phyloP scores from a whole-genome alignment of 2,888 invertebrate genomes.

The Rhagonycha lutea region DNA sequence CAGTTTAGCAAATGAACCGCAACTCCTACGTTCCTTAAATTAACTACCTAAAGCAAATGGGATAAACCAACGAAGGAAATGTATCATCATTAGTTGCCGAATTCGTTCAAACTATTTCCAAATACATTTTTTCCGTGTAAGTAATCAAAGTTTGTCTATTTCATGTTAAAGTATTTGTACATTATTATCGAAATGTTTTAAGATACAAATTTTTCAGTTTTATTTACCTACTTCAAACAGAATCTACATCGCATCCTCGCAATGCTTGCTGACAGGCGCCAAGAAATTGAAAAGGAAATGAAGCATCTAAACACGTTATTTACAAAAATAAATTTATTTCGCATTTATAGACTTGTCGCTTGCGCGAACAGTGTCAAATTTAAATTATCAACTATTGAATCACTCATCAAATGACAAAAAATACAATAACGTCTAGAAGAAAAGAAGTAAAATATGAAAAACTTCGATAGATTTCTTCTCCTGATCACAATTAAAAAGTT shows the following conservation, averaged over 20 bases:
- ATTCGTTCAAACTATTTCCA: not conserved
- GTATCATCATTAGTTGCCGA: not conserved
- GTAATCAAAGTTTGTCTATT: not conserved
- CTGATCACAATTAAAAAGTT: no score
- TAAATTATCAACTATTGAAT: not conserved
- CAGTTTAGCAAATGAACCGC: not conserved
- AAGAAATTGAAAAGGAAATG: constrained; percentile 14
- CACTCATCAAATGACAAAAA: not conserved
- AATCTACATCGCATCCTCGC: not conserved
- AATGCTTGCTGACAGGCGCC: not conserved
- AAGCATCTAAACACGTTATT: constrained; percentile 3
- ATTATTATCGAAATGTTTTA: not conserved
- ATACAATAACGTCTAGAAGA: not conserved
- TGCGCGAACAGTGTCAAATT: not conserved
- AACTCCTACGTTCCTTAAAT: not conserved
- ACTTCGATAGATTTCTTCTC: no score
- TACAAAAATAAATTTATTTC: constrained; percentile 5
- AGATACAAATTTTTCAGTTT: not conserved
- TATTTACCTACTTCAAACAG: not conserved
- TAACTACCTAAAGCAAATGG: constrained; percentile 5
- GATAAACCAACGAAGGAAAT: constrained; percentile 2
- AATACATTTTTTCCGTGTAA: not conserved
- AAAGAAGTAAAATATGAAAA: not conserved
- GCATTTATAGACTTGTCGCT: not conserved
- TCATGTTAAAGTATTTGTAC: not conserved